Base-by-base conservation (phyloP, 2,113 vertebrate genomes). In the Acanthochromis polyacanthus region DNA sequence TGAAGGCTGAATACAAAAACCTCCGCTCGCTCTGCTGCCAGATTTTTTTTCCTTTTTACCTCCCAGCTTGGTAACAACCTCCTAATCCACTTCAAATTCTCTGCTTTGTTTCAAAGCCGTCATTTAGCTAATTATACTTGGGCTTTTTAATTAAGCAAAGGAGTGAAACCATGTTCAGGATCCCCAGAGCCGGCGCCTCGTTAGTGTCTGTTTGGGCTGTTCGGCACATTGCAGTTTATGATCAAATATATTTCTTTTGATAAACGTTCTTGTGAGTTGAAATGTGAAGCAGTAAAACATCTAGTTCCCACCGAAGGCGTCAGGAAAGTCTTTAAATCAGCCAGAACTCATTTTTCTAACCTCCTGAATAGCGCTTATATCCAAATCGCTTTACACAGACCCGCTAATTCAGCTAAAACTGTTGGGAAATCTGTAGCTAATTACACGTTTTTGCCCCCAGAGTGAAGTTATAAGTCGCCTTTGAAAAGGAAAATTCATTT, bases 21-120 rank as follows among this genome's bases (percentile, higher is more conserved):
- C 57, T 25, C 30, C 0, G 4, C 20, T 57, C 8, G 0, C 36
- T 51, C 30, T 4, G 64, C 1, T 57, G 51, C 61, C 61, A 75
- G 40, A n/a, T 64, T 69, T 58, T 53, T 28, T 48, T 0, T 30
- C 53, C 7, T 2, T 59, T 65, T 22, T 53, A 15, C 57, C 58
- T 70, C 58, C 57, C 16, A 68, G 69, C 62, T 43, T 22, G 17
- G 14, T 36, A 28, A 19, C 63, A 25, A 19, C 48, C 56, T 62
- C 22, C 48, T 75, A 50, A 67, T 68, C 63, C 68, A 48, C 56
- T 58, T 59, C 12, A 56, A 30, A 65, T 43, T 16, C 61, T 59
- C 32, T 63, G 48, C 25, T 68, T 80, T 71, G 51, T 71, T 72
- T 79, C 61, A 68, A 48, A 80, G 53, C 80, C 52, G 9, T 60